Evolutionary conservation across 1,140 invertebrate genomes (phyloP).

Genomic region (Ostrea edulis): DNA sequence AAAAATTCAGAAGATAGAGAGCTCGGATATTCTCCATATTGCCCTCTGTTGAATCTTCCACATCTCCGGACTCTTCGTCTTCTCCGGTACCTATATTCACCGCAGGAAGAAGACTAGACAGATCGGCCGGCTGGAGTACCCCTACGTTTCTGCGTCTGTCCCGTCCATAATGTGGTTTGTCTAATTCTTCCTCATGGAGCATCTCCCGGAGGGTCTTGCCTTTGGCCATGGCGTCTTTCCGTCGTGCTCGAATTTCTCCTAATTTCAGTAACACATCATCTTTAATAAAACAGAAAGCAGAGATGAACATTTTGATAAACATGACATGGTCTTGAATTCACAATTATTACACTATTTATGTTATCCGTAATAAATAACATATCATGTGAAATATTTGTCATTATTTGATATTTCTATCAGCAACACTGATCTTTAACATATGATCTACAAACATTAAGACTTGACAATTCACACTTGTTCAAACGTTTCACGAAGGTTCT

Average conservation of each 20-base stretch:
- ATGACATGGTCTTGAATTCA: no score
- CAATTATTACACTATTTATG: no score
- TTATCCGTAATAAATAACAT: no score
- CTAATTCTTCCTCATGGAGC: conserved; percentile 41
- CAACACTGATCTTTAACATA: no score
- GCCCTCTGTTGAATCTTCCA: background rate
- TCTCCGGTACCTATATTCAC: background rate
- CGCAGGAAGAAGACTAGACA: conserved; percentile 3
- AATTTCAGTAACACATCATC: conserved; percentile 44
- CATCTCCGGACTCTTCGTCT: background rate
- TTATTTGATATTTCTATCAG: no score
- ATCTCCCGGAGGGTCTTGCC: conserved; percentile 35
- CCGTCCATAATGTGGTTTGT: conserved; percentile 20
- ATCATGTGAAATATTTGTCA: no score
- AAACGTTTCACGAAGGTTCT: no score
- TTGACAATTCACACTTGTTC: no score
- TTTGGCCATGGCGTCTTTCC: conserved; percentile 42
- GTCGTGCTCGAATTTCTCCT: conserved; percentile 40
- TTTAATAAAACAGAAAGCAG: background rate
- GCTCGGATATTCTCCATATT: background rate
- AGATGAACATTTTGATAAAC: background rate
- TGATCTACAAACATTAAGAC: no score
- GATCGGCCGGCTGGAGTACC: conserved; percentile 33
- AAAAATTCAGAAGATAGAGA: background rate
- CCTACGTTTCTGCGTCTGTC: conserved; percentile 33